These are phyloP conservation scores for Megalops cyprinoides DNA, from an alignment of 2,797 vertebrate genomes.

Conservation along the genomic window DNA sequence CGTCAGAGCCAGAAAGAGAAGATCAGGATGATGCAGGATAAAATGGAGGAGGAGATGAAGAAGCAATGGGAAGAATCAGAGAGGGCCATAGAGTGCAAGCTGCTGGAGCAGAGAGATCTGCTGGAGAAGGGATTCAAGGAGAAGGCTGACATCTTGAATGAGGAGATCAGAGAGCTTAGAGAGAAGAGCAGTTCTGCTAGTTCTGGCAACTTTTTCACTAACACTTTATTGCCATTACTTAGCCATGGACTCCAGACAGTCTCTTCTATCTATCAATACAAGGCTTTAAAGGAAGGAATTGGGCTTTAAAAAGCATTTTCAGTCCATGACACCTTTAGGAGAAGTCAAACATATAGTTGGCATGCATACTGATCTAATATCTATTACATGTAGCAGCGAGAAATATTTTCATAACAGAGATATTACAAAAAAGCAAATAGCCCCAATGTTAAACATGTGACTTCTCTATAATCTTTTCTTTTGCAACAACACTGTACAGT, in stretches of 20 bases:
- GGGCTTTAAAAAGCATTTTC: neutral
- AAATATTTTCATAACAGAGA: too few relatives aligned
- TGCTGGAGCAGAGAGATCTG: conserved; percentile 48
- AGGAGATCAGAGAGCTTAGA: conserved; percentile 47
- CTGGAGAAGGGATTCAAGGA: conserved; percentile 41
- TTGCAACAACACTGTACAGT: too few relatives aligned
- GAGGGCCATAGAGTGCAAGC: conserved; percentile 46
- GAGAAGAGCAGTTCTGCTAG: conserved; percentile 23
- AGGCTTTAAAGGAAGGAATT: neutral
- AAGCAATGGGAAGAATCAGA: conserved; percentile 38
- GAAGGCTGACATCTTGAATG: conserved; percentile 36
- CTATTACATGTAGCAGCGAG: too few relatives aligned
- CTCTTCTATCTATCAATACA: conserved; percentile 2
- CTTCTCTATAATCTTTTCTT: too few relatives aligned
- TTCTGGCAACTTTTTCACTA: neutral
- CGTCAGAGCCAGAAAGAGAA: conserved; percentile 38
- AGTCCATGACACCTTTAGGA: too few relatives aligned
- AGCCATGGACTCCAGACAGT: neutral
- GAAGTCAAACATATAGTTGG: too few relatives aligned
- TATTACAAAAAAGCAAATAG: too few relatives aligned
- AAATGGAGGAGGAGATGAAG: conserved; percentile 40
- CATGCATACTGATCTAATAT: too few relatives aligned
- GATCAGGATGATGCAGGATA: conserved; percentile 36
- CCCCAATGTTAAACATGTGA: too few relatives aligned
- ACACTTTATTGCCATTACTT: neutral